Conservation (phyloP, 2,888 invertebrate genomes). For the Drosophila fulvimacula region DNA sequence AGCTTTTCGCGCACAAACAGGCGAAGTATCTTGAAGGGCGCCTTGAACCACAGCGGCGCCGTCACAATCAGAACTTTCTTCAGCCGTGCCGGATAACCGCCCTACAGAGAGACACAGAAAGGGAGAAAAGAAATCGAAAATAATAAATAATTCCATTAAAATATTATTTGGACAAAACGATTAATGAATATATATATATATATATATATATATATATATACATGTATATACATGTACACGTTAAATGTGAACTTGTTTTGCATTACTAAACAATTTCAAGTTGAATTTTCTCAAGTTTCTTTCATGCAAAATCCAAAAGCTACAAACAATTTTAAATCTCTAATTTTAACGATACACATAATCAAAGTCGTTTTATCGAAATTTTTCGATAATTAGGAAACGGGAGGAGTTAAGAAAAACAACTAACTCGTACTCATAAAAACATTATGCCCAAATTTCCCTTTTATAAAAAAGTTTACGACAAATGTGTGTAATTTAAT, state of each 20-base stretch:
- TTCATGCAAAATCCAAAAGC: too few relatives aligned
- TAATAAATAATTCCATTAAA: conserved; percentile 5
- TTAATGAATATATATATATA: conserved; percentile 12
- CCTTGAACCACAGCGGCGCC: conserved; percentile 99
- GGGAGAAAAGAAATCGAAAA: not conserved
- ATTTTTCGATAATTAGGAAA: too few relatives aligned
- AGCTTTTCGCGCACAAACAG: conserved; percentile 98
- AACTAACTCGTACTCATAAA: too few relatives aligned
- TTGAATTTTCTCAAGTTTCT: not conserved
- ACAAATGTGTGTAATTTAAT: too few relatives aligned
- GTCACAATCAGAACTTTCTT: conserved; percentile 99
- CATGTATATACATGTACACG: not conserved
- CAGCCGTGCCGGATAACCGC: conserved; percentile 97
- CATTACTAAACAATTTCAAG: not conserved
- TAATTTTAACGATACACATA: too few relatives aligned
- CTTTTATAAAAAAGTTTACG: too few relatives aligned
- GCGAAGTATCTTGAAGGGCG: conserved; percentile 97
- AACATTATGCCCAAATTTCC: too few relatives aligned
- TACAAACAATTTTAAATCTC: too few relatives aligned
- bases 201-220: not conserved
- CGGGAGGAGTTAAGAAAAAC: too few relatives aligned
- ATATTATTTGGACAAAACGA: conserved; percentile 1
- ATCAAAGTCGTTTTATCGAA: too few relatives aligned
- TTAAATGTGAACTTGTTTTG: not conserved
- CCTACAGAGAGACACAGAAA: conserved; percentile 86